Evolutionary conservation across 1,140 invertebrate genomes (phyloP).

Genomic region (Galleria mellonella): DNA sequence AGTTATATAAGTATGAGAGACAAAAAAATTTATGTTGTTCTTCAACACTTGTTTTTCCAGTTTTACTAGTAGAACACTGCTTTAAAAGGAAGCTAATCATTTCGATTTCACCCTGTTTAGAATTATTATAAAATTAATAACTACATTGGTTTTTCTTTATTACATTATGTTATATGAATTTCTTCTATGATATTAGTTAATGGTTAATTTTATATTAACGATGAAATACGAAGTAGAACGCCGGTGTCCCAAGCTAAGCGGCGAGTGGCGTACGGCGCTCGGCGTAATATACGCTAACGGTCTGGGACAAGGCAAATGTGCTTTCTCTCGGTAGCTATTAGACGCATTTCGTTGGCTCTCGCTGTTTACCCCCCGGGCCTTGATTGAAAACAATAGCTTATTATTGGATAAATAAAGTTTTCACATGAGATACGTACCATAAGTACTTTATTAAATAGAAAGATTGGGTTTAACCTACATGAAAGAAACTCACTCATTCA

Average conservation of each 20-base stretch:
- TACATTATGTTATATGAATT: neutral
- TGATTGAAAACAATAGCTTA: slow-evolving; percentile 13
- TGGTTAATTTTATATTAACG: slow-evolving; percentile 23
- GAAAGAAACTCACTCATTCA: too few relatives aligned
- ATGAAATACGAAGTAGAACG: slow-evolving; percentile 33
- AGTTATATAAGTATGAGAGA: too few relatives aligned
- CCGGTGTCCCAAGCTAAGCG: slow-evolving; percentile 37
- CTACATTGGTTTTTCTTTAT: too few relatives aligned
- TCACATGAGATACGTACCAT: too few relatives aligned
- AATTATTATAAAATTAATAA: too few relatives aligned
- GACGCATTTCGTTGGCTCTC: slow-evolving; percentile 1
- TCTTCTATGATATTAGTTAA: neutral
- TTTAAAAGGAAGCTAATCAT: too few relatives aligned
- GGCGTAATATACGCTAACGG: slow-evolving; percentile 69
- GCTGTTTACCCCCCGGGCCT: slow-evolving; percentile 1
- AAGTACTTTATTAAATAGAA: too few relatives aligned
- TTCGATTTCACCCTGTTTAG: too few relatives aligned
- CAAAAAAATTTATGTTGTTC: too few relatives aligned
- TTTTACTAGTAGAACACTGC: too few relatives aligned
- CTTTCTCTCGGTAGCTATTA: slow-evolving; percentile 50
- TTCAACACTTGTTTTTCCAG: too few relatives aligned
- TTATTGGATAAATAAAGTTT: neutral
- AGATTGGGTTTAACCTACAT: too few relatives aligned
- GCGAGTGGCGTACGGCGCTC: neutral
- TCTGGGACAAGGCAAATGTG: slow-evolving; percentile 69